A percentile compares a stretch with the other conserved stretches of the same genome.
Evolutionary conservation across 2,888 invertebrate genomes (phyloP).

Genomic region (Allygus modestus): DNA sequence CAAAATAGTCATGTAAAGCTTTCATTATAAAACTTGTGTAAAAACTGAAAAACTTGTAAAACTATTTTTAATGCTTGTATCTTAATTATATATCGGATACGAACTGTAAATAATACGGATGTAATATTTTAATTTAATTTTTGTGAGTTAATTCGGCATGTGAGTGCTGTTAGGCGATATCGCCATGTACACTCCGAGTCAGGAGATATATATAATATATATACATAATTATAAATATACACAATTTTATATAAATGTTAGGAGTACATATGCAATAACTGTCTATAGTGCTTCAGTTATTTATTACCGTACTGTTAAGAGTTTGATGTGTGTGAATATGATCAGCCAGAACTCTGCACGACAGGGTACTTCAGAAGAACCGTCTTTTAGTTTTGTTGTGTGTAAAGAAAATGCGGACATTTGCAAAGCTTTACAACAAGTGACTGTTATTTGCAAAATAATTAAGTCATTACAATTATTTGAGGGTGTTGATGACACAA

Average conservation of each 20-base stretch:
- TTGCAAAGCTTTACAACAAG: not conserved
- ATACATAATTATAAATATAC: slow-evolving; percentile 64
- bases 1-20: slow-evolving; percentile 55
- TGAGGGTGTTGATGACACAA: slow-evolving; percentile 18
- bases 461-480: slow-evolving; percentile 1
- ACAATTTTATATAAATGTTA: slow-evolving; percentile 64
- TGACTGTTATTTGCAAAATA: slow-evolving; percentile 36
- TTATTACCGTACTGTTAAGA: slow-evolving; percentile 40
- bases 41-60: slow-evolving; percentile 50
- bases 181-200: slow-evolving; percentile 6
- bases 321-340: slow-evolving; percentile 24
- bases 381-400: slow-evolving; percentile 14
- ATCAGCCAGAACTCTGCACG: slow-evolving; percentile 1
- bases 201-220: slow-evolving; percentile 61
- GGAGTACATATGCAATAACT: slow-evolving; percentile 62
- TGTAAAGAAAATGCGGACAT: slow-evolving; percentile 8
- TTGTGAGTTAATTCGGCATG: slow-evolving; percentile 39
- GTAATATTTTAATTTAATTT: slow-evolving; percentile 52
- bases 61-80: slow-evolving; percentile 53
- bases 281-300: slow-evolving; percentile 54
- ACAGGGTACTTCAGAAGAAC: slow-evolving; percentile 4
- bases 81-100: slow-evolving; percentile 11
- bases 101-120: slow-evolving; percentile 48
- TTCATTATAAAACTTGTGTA: slow-evolving; percentile 37
- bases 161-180: slow-evolving; percentile 39